Conservation (phyloP, 64 coral and sea anemone genomes). For the Stichodactyla mertensii region DNA sequence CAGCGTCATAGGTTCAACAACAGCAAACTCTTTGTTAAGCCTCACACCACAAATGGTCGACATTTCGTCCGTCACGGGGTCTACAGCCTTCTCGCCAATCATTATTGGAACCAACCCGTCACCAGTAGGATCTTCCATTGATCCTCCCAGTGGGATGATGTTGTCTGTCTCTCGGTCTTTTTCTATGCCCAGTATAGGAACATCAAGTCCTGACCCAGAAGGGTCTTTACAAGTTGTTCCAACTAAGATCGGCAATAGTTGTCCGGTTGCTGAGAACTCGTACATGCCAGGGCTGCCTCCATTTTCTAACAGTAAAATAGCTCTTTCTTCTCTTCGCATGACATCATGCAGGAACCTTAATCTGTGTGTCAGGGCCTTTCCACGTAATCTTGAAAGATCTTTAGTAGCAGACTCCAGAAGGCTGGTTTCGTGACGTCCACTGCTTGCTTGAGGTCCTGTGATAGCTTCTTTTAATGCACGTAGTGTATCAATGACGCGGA, state of each 20-base stretch:
- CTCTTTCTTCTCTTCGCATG: slow-evolving; percentile 82
- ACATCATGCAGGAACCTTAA: slow-evolving; percentile 76
- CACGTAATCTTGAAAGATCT: slow-evolving; percentile 51
- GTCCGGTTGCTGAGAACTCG: slow-evolving; percentile 93
- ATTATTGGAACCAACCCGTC: slow-evolving; percentile 94
- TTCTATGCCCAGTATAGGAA: slow-evolving; percentile 88
- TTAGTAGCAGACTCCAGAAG: slow-evolving; percentile 72
- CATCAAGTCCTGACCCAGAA: slow-evolving; percentile 79
- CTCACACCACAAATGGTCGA: slow-evolving; percentile 89
- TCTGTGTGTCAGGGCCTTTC: slow-evolving; percentile 64
- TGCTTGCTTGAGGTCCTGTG: slow-evolving; percentile 63
- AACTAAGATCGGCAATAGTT: slow-evolving; percentile 84
- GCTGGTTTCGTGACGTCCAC: slow-evolving; percentile 83
- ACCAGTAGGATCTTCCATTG: slow-evolving; percentile 91
- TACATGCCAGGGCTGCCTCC: slow-evolving; percentile 96
- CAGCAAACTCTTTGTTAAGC: slow-evolving; percentile 81
- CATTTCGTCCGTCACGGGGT: slow-evolving; percentile 78
- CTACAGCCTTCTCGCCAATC: slow-evolving; percentile 94
- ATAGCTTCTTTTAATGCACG: slow-evolving; percentile 78
- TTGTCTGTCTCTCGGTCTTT: slow-evolving; percentile 83
- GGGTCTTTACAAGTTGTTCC: slow-evolving; percentile 82
- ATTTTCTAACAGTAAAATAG: slow-evolving; percentile 63
- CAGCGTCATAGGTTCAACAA: slow-evolving; percentile 83
- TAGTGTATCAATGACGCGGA: slow-evolving; percentile 82
- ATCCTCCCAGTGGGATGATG: slow-evolving; percentile 84